Evolutionary conservation across 2,888 invertebrate genomes (phyloP).

Genomic region (Horisme vitalbata): DNA sequence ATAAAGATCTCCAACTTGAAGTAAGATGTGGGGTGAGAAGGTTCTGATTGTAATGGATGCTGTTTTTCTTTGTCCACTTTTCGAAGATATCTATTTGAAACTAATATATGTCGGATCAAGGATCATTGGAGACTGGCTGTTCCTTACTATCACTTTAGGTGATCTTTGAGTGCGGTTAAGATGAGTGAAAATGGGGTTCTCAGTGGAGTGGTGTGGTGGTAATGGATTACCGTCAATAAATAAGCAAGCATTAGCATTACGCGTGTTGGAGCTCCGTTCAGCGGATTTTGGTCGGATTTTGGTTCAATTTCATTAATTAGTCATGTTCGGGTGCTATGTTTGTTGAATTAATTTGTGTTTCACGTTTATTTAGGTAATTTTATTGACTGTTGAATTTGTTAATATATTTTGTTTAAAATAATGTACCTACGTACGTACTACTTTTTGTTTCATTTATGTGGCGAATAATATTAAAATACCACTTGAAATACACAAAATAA

Average conservation of each 20-base stretch:
- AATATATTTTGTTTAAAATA: too few relatives aligned
- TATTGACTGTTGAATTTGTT: conserved; percentile 8
- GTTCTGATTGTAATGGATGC: conserved; percentile 7
- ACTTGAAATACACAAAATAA: too few relatives aligned
- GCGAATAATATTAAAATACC: too few relatives aligned
- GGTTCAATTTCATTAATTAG: conserved; percentile 58
- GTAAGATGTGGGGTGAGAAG: conserved; percentile 1
- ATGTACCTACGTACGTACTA: too few relatives aligned
- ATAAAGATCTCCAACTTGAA: conserved; percentile 16
- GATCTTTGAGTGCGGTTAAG: conserved; percentile 33
- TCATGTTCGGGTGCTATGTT: conserved; percentile 43
- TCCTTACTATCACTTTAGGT: conserved; percentile 35
- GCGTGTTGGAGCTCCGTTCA: conserved; percentile 57
- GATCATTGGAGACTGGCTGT: conserved; percentile 10
- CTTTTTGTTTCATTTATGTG: too few relatives aligned
- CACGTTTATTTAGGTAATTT: conserved; percentile 22
- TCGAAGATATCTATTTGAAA: conserved; percentile 11
- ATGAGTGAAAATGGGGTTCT: conserved; percentile 30
- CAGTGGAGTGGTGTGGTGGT: conserved; percentile 40
- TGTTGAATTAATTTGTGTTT: conserved; percentile 39
- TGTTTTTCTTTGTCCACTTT: conserved; percentile 15
- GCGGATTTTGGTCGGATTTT: conserved; percentile 65
- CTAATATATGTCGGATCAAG: conserved; percentile 11
- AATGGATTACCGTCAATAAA: conserved; percentile 74
- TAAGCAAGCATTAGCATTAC: conserved; percentile 65